Evolutionary conservation across 2,888 invertebrate genomes (phyloP).

Genomic region (Rhingia rostrata): DNA sequence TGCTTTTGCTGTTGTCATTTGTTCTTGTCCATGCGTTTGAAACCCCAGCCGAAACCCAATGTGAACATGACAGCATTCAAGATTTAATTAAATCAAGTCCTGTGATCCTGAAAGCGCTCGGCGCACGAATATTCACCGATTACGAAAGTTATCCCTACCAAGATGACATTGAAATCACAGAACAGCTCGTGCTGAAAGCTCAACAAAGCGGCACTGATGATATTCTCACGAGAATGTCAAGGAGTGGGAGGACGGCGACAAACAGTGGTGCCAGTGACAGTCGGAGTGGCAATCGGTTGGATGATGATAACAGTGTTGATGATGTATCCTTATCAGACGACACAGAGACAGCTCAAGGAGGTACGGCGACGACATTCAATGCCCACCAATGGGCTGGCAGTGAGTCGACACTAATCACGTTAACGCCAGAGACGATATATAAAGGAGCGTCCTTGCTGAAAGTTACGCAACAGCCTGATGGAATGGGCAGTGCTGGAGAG

Average conservation of each 20-base stretch:
- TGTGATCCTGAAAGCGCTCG: slow-evolving; percentile 82
- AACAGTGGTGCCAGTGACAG: slow-evolving; percentile 4
- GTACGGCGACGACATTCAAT: slow-evolving; percentile 32
- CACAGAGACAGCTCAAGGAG: slow-evolving; percentile 37
- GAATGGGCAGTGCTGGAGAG: slow-evolving; percentile 75
- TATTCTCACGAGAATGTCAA: slow-evolving; percentile 52
- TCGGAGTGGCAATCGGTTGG: slow-evolving; percentile 45
- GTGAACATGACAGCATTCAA: slow-evolving; percentile 81
- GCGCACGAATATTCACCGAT: slow-evolving; percentile 81
- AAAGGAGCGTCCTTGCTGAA: slow-evolving; percentile 82
- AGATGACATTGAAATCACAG: slow-evolving; percentile 71
- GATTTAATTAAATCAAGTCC: slow-evolving; percentile 82
- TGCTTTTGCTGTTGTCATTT: slow-evolving; percentile 70
- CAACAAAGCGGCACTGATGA: slow-evolving; percentile 50
- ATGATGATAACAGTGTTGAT: slow-evolving; percentile 64
- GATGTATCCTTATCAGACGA: slow-evolving; percentile 67
- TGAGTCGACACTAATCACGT: slow-evolving; percentile 81
- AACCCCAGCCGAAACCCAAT: slow-evolving; percentile 72
- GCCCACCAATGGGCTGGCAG: slow-evolving; percentile 55
- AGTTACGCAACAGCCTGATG: slow-evolving; percentile 78
- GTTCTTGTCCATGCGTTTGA: slow-evolving; percentile 71
- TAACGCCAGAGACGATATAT: slow-evolving; percentile 83
- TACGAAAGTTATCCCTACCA: slow-evolving; percentile 76
- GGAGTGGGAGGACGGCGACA: slow-evolving; percentile 19
- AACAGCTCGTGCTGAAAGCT: slow-evolving; percentile 64